phyloP scores from a whole-genome alignment of 2,113 vertebrate species.

The Anas platyrhynchos region DNA sequence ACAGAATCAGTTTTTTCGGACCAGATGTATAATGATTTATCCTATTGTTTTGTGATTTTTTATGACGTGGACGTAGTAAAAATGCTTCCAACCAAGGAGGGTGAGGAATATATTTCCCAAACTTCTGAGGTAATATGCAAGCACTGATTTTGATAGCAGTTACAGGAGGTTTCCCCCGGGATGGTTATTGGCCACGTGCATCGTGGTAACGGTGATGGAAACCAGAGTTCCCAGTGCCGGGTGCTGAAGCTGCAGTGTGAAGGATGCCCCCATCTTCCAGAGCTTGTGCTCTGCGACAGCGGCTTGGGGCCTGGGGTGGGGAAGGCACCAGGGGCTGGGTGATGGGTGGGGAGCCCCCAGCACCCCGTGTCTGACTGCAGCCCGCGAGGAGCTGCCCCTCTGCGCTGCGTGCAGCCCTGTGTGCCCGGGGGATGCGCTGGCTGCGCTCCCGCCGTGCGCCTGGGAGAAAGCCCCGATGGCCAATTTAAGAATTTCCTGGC shows the following conservation, averaged over 20 bases:
- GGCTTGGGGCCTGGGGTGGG: rapidly evolving
- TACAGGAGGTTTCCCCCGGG: neutral
- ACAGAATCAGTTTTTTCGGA: neutral
- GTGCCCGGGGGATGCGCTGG: neutral
- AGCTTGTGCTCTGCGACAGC: neutral
- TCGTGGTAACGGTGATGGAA: neutral
- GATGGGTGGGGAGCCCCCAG: neutral
- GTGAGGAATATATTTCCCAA: neutral
- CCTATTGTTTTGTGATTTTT: neutral
- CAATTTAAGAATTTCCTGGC: neutral
- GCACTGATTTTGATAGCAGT: neutral
- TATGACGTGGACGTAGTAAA: neutral
- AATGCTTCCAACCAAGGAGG: neutral
- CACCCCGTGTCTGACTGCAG: rapidly evolving
- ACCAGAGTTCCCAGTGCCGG: neutral
- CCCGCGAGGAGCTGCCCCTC: rapidly evolving
- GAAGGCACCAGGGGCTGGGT: neutral
- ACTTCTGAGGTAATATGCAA: neutral
- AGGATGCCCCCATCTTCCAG: neutral
- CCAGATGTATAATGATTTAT: neutral
- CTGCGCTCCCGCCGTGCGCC: rapidly evolving
- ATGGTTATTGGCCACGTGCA: neutral
- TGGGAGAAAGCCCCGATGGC: neutral
- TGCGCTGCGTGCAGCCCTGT: neutral
- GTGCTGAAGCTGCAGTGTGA: rapidly evolving